A percentile compares a stretch with the other conserved stretches of the same genome.
Evolutionary conservation across 1,140 invertebrate genomes (phyloP).

Genomic region (Microplitis demolitor): DNA sequence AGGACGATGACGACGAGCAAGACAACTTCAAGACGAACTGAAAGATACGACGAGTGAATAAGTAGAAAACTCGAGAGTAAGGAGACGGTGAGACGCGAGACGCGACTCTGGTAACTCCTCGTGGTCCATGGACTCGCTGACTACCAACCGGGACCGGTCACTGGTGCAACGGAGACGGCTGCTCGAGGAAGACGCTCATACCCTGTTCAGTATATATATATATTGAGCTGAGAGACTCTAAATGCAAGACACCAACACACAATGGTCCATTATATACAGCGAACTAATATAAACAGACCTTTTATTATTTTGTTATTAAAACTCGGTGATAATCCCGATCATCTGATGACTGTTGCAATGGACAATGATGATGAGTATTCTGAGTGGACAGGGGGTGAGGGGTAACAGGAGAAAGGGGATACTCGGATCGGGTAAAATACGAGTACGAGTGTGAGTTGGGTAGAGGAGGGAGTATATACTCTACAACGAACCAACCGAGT

Average conservation of each 20-base stretch:
- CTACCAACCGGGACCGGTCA: too few species aligned
- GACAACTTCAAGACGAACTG: background rate
- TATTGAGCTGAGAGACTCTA: background rate
- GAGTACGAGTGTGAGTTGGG: too few species aligned
- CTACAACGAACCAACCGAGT: background rate
- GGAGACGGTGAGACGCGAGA: background rate
- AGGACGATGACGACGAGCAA: background rate
- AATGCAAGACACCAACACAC: constrained; percentile 4
- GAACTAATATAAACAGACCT: too few species aligned
- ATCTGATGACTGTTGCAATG: constrained; percentile 30
- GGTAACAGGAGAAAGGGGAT: background rate
- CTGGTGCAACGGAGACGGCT: too few species aligned
- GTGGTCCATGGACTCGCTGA: too few species aligned
- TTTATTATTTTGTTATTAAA: too few species aligned
- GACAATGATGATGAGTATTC: constrained; percentile 23
- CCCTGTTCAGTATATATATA: too few species aligned
- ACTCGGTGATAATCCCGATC: background rate
- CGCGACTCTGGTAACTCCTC: background rate
- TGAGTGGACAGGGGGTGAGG: constrained; percentile 19
- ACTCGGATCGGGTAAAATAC: too few species aligned
- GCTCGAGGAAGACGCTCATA: too few species aligned
- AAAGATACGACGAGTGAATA: constrained; percentile 7
- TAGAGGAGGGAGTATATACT: constrained; percentile 21
- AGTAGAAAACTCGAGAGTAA: constrained; percentile 34
- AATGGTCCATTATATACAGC: too few species aligned